These are phyloP conservation scores for Sebastes hubbsi DNA, from an alignment of 2,797 vertebrate species.

Conservation along the genomic window DNA sequence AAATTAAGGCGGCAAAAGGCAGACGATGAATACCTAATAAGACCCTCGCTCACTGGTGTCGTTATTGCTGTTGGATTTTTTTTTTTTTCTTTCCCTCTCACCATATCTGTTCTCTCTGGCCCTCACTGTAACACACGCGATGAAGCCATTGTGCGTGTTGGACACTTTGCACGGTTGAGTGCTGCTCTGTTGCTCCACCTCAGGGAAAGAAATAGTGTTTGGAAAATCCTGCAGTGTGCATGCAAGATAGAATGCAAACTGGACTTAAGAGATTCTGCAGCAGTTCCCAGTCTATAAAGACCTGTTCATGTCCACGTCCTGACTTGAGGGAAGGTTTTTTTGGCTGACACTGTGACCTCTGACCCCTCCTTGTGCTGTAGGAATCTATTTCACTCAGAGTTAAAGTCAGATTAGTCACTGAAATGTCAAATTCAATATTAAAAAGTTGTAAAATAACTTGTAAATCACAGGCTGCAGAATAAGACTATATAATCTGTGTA, in stretches of 20 bases:
- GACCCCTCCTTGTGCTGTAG: not conserved
- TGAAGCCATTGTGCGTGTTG: constrained; percentile 33
- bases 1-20: constrained; percentile 40
- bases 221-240: constrained; percentile 23
- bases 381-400: not conserved
- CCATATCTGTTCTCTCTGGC: not conserved
- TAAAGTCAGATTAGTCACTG: not conserved
- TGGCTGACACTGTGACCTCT: constrained; percentile 11
- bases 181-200: constrained; percentile 38
- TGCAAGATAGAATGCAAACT: not conserved
- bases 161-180: constrained; percentile 40
- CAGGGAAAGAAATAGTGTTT: constrained; percentile 14
- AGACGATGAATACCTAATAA: constrained; percentile 44
- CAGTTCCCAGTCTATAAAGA: not conserved
- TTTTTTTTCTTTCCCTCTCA: not conserved
- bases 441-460: not conserved
- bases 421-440: not conserved
- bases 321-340: not conserved
- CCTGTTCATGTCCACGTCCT: not conserved
- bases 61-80: not conserved
- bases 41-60: not conserved
- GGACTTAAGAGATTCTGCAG: constrained; percentile 6
- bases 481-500: not conserved
- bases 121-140: constrained; percentile 2
- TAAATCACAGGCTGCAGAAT: not conserved